A percentile compares a stretch with the other conserved stretches of the same genome.
Evolutionary conservation across 2,113 vertebrate species (phyloP).

Genomic region (Paralichthys olivaceus): DNA sequence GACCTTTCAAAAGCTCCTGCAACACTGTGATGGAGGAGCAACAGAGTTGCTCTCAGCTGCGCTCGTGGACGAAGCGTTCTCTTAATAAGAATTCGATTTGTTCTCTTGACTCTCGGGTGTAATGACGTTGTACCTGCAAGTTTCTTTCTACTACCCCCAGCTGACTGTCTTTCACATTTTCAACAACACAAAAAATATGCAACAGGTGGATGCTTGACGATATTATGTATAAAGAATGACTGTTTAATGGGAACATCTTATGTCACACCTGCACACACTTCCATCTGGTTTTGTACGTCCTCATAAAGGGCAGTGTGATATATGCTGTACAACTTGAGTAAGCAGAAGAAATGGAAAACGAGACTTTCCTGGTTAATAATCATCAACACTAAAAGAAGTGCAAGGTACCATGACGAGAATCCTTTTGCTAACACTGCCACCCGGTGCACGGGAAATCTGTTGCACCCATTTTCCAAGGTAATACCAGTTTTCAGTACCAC

Average conservation of each 20-base stretch:
- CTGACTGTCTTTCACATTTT: not conserved
- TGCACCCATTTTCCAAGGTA: constrained; percentile 9
- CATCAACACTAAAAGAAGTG: not conserved
- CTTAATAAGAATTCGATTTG: constrained; percentile 19
- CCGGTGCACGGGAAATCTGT: constrained; percentile 43
- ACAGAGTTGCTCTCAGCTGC: constrained; percentile 4
- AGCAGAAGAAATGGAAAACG: constrained; percentile 1
- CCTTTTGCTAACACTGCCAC: constrained; percentile 71
- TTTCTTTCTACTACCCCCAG: constrained; percentile 13
- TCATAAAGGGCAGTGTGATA: constrained; percentile 7
- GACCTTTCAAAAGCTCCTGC: constrained; percentile 73
- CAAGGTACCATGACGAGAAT: constrained; percentile 1
- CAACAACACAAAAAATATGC: not conserved
- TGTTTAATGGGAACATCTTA: not conserved
- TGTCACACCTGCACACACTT: constrained; percentile 10
- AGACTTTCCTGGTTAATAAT: constrained; percentile 39
- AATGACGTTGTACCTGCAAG: constrained; percentile 10
- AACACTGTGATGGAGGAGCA: constrained; percentile 11
- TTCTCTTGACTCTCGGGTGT: constrained; percentile 12
- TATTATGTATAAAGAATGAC: not conserved
- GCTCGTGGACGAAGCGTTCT: constrained; percentile 6
- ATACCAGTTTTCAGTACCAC: not conserved
- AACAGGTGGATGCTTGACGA: not conserved
- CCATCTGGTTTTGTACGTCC: not conserved
- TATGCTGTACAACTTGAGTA: constrained; percentile 10